Conservation (phyloP, 1,140 invertebrate genomes). For the Bursaphelenchus mucronatus region DNA sequence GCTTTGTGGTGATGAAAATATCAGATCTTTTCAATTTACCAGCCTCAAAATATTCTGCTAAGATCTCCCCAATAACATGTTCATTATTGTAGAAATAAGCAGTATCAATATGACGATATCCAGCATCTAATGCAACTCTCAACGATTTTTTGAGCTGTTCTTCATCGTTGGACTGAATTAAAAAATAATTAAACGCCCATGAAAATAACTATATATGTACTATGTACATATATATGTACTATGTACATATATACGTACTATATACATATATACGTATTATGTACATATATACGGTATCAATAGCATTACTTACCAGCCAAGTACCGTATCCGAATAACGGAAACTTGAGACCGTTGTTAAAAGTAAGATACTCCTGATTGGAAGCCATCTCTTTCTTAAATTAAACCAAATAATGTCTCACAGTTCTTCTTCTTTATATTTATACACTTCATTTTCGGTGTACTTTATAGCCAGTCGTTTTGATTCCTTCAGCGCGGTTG, state of each 20-base stretch:
- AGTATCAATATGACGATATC: conserved; percentile 67
- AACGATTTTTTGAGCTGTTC: conserved; percentile 67
- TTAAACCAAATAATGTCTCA: too few relatives aligned
- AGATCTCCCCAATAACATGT: conserved; percentile 67
- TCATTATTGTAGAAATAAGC: conserved; percentile 74
- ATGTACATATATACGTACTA: too few relatives aligned
- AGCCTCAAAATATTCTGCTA: conserved; percentile 62
- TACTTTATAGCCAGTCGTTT: too few relatives aligned
- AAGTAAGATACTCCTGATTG: conserved; percentile 16
- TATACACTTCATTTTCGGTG: too few relatives aligned
- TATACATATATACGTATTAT: too few relatives aligned
- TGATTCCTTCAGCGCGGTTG: too few relatives aligned
- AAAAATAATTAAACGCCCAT: conserved; percentile 1
- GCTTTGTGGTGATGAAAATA: conserved; percentile 74
- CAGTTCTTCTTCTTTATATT: too few relatives aligned
- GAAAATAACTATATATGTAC: too few relatives aligned
- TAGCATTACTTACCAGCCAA: conserved; percentile 36
- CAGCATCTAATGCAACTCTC: conserved; percentile 67
- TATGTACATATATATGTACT: too few relatives aligned
- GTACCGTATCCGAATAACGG: conserved; percentile 42
- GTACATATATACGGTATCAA: too few relatives aligned
- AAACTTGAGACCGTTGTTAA: conserved; percentile 38
- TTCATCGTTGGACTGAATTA: conserved; percentile 70
- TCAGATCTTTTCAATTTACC: conserved; percentile 68
- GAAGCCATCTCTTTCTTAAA: background rate